Evolutionary conservation across 2,113 vertebrate species (phyloP), one percentile per base, ranked within the genome.

Genomic region (Mohoua ochrocephala): DNA sequence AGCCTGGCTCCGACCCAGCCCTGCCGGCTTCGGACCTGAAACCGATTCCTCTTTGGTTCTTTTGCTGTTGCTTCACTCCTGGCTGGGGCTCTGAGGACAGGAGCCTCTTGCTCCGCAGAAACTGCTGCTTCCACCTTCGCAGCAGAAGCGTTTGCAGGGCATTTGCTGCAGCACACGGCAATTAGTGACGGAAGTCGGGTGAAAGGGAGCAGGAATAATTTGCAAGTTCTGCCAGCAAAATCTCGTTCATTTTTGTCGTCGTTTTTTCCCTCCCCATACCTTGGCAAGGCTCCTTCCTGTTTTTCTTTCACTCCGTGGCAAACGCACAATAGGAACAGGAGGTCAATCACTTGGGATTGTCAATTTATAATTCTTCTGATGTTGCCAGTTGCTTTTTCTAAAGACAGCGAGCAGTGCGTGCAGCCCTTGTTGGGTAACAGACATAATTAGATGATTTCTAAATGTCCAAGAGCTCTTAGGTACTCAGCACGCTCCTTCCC

Each of bases 271-370:
- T 94, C n/a, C 63, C 54, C 27, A 2, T 75, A 87, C 87, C 61
- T 87, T 97, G 95, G 95, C 95, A 96, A 89, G 87, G 12, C 50
- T 85, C 70, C 12, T 87, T 95, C 94, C 84, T 97, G 95, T 95
- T 96, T 96, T 96, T 89, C 87, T 80, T 87, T 47, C 67, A 33
- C 33, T 69, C n/a, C 45, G 7, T 79, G 84, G 89, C 89, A 91
- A 93, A 73, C 2, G 27, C 70, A 93, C 63, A 57, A 70, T 70
- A 61, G 71, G 89, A 94, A 93, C 81, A 69, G 79, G 86, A 90
- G 89, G 87, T 89, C 94, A 44, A 26, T 95, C 91, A 45, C 61
- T 89, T 6, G 8, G 73, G 76, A 91, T 73, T 84, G 59, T 69
- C 9, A 1, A 39, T 85, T 93, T 74, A 35, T 76, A n/a, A 50